Evolutionary conservation across 2,113 vertebrate genomes (phyloP).

Genomic region (Ariopsis seemanni): DNA sequence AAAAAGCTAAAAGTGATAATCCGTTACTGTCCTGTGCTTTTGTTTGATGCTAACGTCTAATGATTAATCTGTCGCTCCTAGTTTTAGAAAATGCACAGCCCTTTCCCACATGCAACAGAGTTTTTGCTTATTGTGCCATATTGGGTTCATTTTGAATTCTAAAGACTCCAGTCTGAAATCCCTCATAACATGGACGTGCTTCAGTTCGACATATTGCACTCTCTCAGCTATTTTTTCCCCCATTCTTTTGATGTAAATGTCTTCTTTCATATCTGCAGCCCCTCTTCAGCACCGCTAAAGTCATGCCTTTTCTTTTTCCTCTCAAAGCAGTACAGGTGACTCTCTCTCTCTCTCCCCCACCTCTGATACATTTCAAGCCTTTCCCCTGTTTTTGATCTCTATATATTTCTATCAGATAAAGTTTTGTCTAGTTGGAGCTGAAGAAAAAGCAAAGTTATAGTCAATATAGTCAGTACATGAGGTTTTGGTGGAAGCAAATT

Average conservation of each 20-base stretch:
- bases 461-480: constrained; percentile 8
- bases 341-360: background rate
- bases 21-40: background rate
- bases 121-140: constrained; percentile 34
- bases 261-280: constrained; percentile 26
- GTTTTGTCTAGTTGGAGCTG: constrained; percentile 11
- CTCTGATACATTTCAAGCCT: constrained; percentile 22
- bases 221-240: constrained; percentile 9
- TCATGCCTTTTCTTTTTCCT: constrained; percentile 15
- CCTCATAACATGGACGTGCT: constrained; percentile 8
- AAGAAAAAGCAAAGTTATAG: constrained; percentile 32
- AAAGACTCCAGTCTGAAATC: constrained; percentile 26
- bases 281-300: constrained; percentile 6
- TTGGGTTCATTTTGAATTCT: constrained; percentile 35
- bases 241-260: constrained; percentile 39
- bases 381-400: constrained; percentile 32
- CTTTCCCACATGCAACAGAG: background rate
- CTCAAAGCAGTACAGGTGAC: background rate
- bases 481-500: too few species aligned
- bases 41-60: constrained; percentile 36
- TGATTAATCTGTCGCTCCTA: constrained; percentile 20
- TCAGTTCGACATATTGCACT: background rate
- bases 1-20: background rate
- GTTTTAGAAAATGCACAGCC: constrained; percentile 6
- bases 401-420: constrained; percentile 41